Conservation (phyloP, 2,113 vertebrate genomes). For the Misgurnus mizolepis region DNA sequence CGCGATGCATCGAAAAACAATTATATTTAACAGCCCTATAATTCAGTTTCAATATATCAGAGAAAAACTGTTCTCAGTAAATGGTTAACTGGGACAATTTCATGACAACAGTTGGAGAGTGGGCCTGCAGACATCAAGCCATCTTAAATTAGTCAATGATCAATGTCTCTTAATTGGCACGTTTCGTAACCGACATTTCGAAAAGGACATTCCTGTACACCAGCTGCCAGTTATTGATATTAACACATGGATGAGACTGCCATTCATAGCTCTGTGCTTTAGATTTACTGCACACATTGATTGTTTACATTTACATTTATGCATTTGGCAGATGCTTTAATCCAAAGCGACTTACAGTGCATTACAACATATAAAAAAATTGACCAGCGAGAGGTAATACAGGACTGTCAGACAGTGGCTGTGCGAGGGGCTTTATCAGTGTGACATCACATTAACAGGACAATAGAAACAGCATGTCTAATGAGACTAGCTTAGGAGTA, state of each 20-base stretch:
- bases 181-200: slow-evolving; percentile 22
- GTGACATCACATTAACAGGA: too few relatives aligned
- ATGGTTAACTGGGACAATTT: slow-evolving; percentile 13
- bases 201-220: slow-evolving; percentile 7
- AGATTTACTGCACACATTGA: not conserved
- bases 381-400: too few relatives aligned
- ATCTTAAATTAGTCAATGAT: slow-evolving; percentile 18
- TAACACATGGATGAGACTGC: not conserved
- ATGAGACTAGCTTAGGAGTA: too few relatives aligned
- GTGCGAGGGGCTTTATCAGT: too few relatives aligned
- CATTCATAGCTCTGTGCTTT: not conserved
- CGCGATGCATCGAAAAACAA: too few relatives aligned
- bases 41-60: not conserved
- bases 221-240: slow-evolving; percentile 10
- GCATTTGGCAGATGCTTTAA: too few relatives aligned
- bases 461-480: too few relatives aligned
- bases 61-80: slow-evolving; percentile 6
- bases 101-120: slow-evolving; percentile 29
- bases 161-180: slow-evolving; percentile 34
- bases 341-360: too few relatives aligned
- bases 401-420: too few relatives aligned
- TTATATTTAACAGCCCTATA: too few relatives aligned
- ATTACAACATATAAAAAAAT: too few relatives aligned
- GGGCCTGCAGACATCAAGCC: slow-evolving; percentile 11
- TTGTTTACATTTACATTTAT: not conserved